A percentile compares a stretch with the other conserved stretches of the same genome.
Evolutionary conservation across 2,113 vertebrate species (phyloP).

Genomic region (Otocyon megalotis): DNA sequence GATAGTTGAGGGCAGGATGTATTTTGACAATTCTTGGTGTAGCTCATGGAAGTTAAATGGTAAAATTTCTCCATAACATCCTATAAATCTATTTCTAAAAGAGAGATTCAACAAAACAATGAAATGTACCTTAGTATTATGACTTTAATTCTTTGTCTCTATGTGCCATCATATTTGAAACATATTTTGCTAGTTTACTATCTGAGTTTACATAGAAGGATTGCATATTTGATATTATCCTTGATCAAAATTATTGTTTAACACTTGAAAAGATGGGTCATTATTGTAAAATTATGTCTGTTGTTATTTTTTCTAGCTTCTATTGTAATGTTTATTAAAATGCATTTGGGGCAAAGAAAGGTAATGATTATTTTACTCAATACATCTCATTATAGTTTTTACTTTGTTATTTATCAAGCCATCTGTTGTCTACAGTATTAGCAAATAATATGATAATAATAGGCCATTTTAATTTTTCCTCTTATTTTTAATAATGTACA

Average conservation of each 20-base stretch:
- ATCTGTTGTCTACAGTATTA: conserved; percentile 30
- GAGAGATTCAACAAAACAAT: not conserved
- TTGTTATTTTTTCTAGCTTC: not conserved
- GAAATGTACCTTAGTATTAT: conserved; percentile 33
- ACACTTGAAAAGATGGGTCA: conserved; percentile 43
- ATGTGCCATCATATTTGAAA: conserved; percentile 21
- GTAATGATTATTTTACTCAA: not conserved
- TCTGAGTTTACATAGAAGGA: not conserved
- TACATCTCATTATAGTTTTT: not conserved
- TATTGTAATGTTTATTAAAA: not conserved
- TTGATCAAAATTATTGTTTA: conserved; percentile 46
- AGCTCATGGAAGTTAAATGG: not conserved
- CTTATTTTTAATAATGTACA: conserved; percentile 4
- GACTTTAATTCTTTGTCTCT: not conserved
- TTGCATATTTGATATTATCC: conserved; percentile 31
- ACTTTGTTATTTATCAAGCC: conserved; percentile 23
- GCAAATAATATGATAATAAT: not conserved
- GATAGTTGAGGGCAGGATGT: not conserved
- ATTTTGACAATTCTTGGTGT: conserved; percentile 48
- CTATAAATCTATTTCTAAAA: conserved; percentile 16
- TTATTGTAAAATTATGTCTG: not conserved
- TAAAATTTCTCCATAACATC: not conserved
- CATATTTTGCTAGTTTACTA: conserved; percentile 21
- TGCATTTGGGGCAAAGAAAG: not conserved
- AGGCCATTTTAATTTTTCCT: not conserved